These are phyloP conservation scores for Drosophila nr. fundita DNA, from an alignment of 2,888 invertebrate species.

Conservation along the genomic window DNA sequence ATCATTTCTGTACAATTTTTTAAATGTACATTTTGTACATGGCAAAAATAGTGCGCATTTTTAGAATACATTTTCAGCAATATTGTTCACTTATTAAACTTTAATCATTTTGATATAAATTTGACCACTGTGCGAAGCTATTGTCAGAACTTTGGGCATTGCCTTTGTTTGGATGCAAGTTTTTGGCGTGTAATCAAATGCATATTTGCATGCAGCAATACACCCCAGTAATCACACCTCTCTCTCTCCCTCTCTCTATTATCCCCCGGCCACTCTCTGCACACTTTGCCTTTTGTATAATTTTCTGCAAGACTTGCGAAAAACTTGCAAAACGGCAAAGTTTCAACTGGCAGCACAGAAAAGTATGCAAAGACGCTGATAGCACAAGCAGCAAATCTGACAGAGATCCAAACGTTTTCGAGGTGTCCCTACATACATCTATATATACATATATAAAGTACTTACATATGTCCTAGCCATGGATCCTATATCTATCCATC, in stretches of 20 bases:
- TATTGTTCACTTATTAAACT: background rate
- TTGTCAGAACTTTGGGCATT: slow-evolving; percentile 67
- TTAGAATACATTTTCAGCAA: background rate
- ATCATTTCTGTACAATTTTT: no score
- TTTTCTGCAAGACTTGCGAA: slow-evolving; percentile 80
- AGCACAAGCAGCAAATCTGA: slow-evolving; percentile 37
- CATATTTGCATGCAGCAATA: slow-evolving; percentile 76
- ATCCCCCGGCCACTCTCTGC: background rate
- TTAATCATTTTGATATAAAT: background rate
- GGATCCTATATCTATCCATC: slow-evolving; percentile 18
- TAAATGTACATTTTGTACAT: no score
- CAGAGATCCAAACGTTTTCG: slow-evolving; percentile 45
- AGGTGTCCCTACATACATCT: slow-evolving; percentile 23
- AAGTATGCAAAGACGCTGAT: slow-evolving; percentile 47
- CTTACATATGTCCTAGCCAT: background rate
- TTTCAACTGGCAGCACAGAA: slow-evolving; percentile 55
- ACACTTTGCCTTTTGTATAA: slow-evolving; percentile 72
- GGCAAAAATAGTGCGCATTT: no score
- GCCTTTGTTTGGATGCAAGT: slow-evolving; percentile 74
- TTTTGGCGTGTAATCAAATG: slow-evolving; percentile 78
- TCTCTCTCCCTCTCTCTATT: background rate
- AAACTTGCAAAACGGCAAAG: slow-evolving; percentile 78
- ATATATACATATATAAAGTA: background rate
- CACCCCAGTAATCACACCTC: slow-evolving; percentile 27
- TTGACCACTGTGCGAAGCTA: slow-evolving; percentile 36